Evolutionary conservation across 2,797 vertebrate genomes (phyloP), one percentile per base, ranked within the genome.

Genomic region (Takifugu rubripes): DNA sequence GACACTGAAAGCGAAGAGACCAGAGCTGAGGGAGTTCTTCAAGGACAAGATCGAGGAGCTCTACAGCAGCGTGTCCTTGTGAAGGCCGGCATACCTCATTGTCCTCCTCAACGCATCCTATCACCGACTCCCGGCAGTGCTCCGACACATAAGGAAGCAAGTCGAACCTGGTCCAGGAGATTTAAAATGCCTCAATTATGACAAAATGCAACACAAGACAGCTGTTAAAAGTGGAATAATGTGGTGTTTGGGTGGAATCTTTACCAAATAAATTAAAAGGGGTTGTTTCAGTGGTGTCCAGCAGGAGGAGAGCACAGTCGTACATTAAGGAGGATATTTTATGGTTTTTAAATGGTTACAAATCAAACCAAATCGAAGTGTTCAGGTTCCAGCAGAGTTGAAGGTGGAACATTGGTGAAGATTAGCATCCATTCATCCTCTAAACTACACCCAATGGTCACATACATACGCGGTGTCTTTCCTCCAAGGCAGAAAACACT

Each of bases 21-120:
- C 94, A 0, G 95, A 99, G 86, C 90, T 99, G 68, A 95, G 92
- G 90, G 95, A 95, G 79, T 95, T 92, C 89, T 99, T 98, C 89
- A 97, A 93, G 88, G 89, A 75, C 61, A 92, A 94, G 84, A 97
- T 99, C 48, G 93, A 97, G 52, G 87, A 94, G 54, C 93, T 99
- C 80, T 99, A 99, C 84, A 93, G 91, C 75, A 90, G 90, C 77
- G 93, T 93, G 84, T 93, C 93, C 87, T 91, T 98, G 90, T 96
- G 92, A 93, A 81, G 50, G 56, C 74, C 16, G 10, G 54, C 40
- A 12, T 64, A 76, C 50, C 56, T 66, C 31, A 9, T 33, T n/a
- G 16, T 56, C 65, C 68, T 56, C 61, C 61, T 64, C 59, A 47
- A 55, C 68, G 62, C 81, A 75, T 67, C 70, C 71, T 52, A 47